Evolutionary conservation across 2,888 invertebrate genomes (phyloP).

Genomic region (Acholoe squamosa): DNA sequence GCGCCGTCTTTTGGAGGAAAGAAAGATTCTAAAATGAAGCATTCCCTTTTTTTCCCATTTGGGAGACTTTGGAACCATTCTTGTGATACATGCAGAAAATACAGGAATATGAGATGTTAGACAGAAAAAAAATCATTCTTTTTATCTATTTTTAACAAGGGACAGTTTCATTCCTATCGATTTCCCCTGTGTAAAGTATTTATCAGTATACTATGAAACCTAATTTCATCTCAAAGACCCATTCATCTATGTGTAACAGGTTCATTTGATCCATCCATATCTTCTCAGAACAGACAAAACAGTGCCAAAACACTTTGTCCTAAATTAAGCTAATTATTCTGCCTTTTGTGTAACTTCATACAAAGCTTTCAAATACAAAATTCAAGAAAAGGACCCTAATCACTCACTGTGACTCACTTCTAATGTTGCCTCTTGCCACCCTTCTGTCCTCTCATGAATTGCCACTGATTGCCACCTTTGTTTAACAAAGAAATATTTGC

Average conservation of each 20-base stretch:
- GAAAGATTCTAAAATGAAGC: too few species aligned
- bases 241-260: neutral
- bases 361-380: slow-evolving; percentile 15
- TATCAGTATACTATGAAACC: neutral
- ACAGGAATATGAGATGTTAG: too few species aligned
- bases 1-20: too few species aligned
- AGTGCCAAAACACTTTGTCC: neutral
- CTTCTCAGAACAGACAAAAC: neutral
- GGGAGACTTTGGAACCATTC: too few species aligned
- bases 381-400: neutral
- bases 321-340: slow-evolving; percentile 21
- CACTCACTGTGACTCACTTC: slow-evolving; percentile 19
- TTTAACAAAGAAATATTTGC: slow-evolving; percentile 3
- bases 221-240: neutral
- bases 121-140: too few species aligned
- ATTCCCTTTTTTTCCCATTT: too few species aligned
- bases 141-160: too few species aligned
- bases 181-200: neutral
- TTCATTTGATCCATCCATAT: neutral
- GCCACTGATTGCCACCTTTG: slow-evolving; percentile 44
- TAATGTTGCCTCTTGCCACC: neutral
- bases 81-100: too few species aligned
- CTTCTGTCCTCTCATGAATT: neutral
- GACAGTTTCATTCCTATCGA: neutral
- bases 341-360: neutral